phyloP scores from a whole-genome alignment of 2,797 vertebrate species.

The Sciurus carolinensis region DNA sequence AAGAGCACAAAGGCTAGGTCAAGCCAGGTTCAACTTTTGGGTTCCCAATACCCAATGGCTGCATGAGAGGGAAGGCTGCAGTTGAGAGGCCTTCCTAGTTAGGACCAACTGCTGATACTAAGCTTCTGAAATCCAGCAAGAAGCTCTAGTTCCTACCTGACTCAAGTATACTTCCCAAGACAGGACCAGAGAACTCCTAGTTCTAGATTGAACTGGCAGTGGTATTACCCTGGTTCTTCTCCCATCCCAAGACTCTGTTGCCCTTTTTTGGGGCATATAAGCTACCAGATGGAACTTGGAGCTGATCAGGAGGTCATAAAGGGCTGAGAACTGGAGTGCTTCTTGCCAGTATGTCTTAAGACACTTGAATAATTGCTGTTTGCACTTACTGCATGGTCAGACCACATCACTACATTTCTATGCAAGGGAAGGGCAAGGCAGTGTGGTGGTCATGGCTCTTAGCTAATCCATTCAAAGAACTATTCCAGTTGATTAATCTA shows the following conservation, averaged over 20 bases:
- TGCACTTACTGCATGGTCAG: conserved; percentile 91
- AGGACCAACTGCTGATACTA: conserved; percentile 77
- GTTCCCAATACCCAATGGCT: conserved; percentile 44
- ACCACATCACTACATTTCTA: conserved; percentile 96
- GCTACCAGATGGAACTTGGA: conserved; percentile 61
- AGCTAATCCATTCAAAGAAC: conserved; percentile 92
- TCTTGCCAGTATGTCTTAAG: conserved; percentile 90
- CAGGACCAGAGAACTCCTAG: conserved; percentile 70
- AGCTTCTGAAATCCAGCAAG: conserved; percentile 67
- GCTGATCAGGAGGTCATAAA: conserved; percentile 50
- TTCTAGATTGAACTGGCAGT: conserved; percentile 73
- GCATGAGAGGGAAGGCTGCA: conserved; percentile 28
- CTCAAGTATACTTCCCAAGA: conserved; percentile 33
- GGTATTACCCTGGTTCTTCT: conserved; percentile 52
- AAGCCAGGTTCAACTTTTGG: conserved; percentile 33
- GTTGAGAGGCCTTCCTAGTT: conserved; percentile 76
- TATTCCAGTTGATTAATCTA: conserved; percentile 91
- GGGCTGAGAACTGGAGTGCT: conserved; percentile 78
- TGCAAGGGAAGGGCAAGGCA: conserved; percentile 90
- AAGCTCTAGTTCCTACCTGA: conserved; percentile 47
- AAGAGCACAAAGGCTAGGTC: conserved; percentile 32
- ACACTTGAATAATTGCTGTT: conserved; percentile 93
- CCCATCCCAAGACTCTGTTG: conserved; percentile 44
- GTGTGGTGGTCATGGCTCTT: conserved; percentile 72
- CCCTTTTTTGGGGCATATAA: conserved; percentile 51